phyloP scores from a whole-genome alignment of 2,113 vertebrate genomes.

The Dipodomys spectabilis region DNA sequence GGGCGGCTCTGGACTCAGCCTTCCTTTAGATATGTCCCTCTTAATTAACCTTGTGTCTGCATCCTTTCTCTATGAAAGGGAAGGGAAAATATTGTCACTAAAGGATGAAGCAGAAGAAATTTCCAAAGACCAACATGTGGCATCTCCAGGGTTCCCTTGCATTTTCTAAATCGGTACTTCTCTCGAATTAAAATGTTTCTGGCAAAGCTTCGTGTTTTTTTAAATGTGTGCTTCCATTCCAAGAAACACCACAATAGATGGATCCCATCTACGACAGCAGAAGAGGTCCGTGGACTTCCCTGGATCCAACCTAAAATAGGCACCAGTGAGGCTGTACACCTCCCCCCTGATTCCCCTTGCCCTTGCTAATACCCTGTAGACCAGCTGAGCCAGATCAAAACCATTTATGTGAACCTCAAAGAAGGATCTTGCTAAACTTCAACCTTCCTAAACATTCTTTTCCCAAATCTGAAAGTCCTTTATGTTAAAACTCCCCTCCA shows the following conservation, averaged over 20 bases:
- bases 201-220: constrained; percentile 24
- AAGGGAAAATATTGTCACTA: constrained; percentile 57
- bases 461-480: neutral
- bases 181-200: constrained; percentile 69
- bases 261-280: neutral
- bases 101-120: constrained; percentile 53
- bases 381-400: neutral
- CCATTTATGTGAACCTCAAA: neutral
- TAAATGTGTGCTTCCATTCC: constrained; percentile 46
- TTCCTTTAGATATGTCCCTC: constrained; percentile 42
- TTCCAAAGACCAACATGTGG: constrained; percentile 1
- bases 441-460: neutral
- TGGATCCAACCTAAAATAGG: neutral
- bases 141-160: constrained; percentile 58
- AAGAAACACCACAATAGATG: constrained; percentile 44
- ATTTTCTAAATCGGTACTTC: constrained; percentile 70
- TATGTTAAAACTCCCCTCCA: neutral
- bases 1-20: neutral
- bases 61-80: neutral
- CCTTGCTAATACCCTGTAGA: neutral
- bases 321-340: accelerated
- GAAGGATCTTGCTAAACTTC: neutral
- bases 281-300: neutral
- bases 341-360: neutral
- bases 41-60: constrained; percentile 64